Evolutionary conservation across 2,113 vertebrate genomes (phyloP), one percentile per base, ranked within the genome.

Genomic region (Porphyrio hochstetteri): DNA sequence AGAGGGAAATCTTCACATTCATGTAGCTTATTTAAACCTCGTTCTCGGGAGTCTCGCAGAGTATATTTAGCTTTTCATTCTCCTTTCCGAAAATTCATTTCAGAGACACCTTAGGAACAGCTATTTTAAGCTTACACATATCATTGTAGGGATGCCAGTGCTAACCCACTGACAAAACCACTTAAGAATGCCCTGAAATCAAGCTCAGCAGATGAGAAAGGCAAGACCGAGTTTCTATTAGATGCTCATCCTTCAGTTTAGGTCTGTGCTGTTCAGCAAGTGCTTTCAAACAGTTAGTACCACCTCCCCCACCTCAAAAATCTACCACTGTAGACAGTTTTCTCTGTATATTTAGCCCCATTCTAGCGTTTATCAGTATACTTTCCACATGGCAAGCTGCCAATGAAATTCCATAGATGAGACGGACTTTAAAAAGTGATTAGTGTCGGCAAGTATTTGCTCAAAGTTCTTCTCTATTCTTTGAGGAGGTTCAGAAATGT

Each of bases 21-120:
- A 57, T 14, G 28, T 56, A 84, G 46, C n/a, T 64, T 90, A 92
- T 90, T 95, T 91, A 92, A 95, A 72, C 60, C 46, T 88, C 95
- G 36, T 70, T 92, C 82, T 90, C 82, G 63, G n/a, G 27, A 93
- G 68, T 88, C 78, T 86, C 23, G 5, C 40, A 80, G 72, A 56
- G 16, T 42, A 50, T 86, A 77, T 93, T 90, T 90, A 87, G 68
- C 35, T 93, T 94, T 95, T 88, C 21, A 90, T 91, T 94, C 94
- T 91, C 64, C 56, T 82, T 86, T 81, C 50, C 72, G 80, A 87
- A 90, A 91, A 92, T 96, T 87, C 46, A 55, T 86, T 89, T 93
- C 71, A 93, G 61, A 92, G 67, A 17, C 75, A 92, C 82, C 90
- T 92, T 65, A 92, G 78, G 75, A 96, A 77, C 33, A 88, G 75